These are phyloP conservation scores for Coregonus clupeaformis DNA, from an alignment of 2,113 vertebrate species.

Conservation along the genomic window DNA sequence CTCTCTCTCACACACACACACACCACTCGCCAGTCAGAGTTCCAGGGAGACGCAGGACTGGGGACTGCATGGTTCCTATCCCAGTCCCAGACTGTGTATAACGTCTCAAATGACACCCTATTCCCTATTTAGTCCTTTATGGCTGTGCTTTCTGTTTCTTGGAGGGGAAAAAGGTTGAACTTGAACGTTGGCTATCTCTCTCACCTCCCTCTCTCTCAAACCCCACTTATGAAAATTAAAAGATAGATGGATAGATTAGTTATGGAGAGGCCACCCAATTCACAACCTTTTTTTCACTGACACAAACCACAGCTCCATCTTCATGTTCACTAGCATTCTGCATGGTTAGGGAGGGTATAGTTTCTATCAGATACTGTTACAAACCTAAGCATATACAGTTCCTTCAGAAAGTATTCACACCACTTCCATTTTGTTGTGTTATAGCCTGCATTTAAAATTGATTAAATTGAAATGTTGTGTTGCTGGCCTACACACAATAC, in stretches of 20 bases:
- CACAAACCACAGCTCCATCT: conserved; percentile 41
- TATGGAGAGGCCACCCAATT: conserved; percentile 8
- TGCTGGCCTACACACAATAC: no score
- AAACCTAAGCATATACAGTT: background rate
- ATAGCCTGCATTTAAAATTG: no score
- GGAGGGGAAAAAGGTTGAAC: background rate
- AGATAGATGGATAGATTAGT: background rate
- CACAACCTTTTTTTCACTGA: conserved; percentile 21
- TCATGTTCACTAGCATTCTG: conserved; percentile 17
- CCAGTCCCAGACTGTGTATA: background rate
- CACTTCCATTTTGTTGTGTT: no score
- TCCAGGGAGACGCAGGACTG: background rate
- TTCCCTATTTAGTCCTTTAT: background rate
- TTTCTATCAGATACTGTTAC: background rate
- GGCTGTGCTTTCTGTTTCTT: background rate
- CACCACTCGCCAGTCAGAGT: background rate
- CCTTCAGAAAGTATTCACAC: no score
- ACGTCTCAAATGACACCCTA: background rate
- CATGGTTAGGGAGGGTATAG: conserved; percentile 16
- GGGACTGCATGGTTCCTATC: background rate
- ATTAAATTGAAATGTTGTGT: no score
- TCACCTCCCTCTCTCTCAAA: background rate
- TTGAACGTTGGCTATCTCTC: no score
- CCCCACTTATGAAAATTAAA: background rate
- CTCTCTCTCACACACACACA: background rate